phyloP scores from a whole-genome alignment of 35 echinoderm and acorn worm genomes.

The Acanthaster planci region DNA sequence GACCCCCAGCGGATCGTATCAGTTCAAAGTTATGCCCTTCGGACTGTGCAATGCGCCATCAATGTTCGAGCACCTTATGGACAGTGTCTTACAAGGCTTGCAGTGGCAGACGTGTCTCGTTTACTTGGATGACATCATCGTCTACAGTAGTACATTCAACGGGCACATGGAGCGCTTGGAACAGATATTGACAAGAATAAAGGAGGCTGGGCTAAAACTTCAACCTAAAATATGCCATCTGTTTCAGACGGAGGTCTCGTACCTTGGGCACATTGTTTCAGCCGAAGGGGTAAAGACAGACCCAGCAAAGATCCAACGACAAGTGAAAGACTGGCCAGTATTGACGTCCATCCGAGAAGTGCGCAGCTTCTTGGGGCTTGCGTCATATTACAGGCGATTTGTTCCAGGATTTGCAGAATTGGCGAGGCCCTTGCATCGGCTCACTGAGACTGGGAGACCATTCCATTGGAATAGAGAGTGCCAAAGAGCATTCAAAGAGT shows the following conservation, averaged over 20 bases:
- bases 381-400: slow-evolving; percentile 63
- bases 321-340: slow-evolving; percentile 46
- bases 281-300: slow-evolving; percentile 56
- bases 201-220: slow-evolving; percentile 40
- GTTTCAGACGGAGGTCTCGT: slow-evolving; percentile 11
- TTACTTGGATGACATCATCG: slow-evolving; percentile 69
- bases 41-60: too few species aligned
- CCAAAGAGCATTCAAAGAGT: neutral
- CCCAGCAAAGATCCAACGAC: slow-evolving; percentile 46
- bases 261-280: slow-evolving; percentile 65
- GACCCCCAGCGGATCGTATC: slow-evolving; percentile 32
- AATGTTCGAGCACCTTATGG: slow-evolving; percentile 29
- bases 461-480: slow-evolving; percentile 45
- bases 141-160: slow-evolving; percentile 51
- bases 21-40: neutral
- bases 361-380: slow-evolving; percentile 53
- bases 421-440: slow-evolving; percentile 45
- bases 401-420: slow-evolving; percentile 48
- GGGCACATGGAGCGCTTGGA: slow-evolving; percentile 34
- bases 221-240: slow-evolving; percentile 61
- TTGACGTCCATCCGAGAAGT: slow-evolving; percentile 33
- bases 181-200: slow-evolving; percentile 28
- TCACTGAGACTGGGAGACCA: slow-evolving; percentile 29
- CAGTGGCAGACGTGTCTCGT: too few species aligned
- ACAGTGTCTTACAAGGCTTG: neutral